Percentiles rank a stretch among this genome's conserved stretches.
These are phyloP conservation scores for Cichlasoma orientale DNA, from an alignment of 2,797 vertebrate genomes.

Conservation along the genomic window DNA sequence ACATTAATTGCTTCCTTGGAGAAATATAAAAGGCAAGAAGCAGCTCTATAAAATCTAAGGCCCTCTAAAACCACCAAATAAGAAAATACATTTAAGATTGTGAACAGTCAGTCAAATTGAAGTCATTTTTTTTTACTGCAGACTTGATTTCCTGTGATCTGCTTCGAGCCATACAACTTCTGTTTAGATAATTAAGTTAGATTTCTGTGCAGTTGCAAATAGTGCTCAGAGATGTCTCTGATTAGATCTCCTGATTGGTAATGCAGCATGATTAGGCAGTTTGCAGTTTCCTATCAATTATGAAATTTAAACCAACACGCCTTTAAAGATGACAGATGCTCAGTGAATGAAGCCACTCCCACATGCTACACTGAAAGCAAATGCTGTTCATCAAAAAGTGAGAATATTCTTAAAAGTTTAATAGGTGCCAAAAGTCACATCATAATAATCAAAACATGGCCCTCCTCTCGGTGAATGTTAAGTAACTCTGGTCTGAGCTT, in stretches of 20 bases:
- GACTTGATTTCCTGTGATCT: constrained; percentile 11
- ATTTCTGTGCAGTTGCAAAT: constrained; percentile 24
- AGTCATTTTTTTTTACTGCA: background rate
- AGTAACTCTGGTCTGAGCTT: constrained; percentile 32
- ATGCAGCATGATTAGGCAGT: constrained; percentile 53
- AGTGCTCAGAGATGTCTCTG: constrained; percentile 27
- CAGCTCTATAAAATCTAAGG: constrained; percentile 42
- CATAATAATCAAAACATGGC: constrained; percentile 56
- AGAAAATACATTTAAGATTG: constrained; percentile 28
- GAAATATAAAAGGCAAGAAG: constrained; percentile 53
- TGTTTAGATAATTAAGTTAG: constrained; percentile 45
- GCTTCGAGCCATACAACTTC: constrained; percentile 4
- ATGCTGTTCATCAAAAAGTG: constrained; percentile 36
- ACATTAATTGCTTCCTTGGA: constrained; percentile 71
- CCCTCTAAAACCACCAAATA: constrained; percentile 40
- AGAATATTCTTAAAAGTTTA: constrained; percentile 16
- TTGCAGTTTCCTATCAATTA: constrained; percentile 55
- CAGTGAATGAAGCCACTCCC: constrained; percentile 38
- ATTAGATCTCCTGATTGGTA: constrained; percentile 54
- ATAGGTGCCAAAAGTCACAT: constrained; percentile 36
- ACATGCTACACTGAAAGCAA: background rate
- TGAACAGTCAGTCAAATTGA: constrained; percentile 43
- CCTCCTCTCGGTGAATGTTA: constrained; percentile 45
- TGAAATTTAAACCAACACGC: constrained; percentile 42
- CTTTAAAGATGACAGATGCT: constrained; percentile 56